A percentile compares a stretch with the other conserved stretches of the same genome.
phyloP scores from a whole-genome alignment of 2,797 vertebrate species.

The Erpetoichthys calabaricus region DNA sequence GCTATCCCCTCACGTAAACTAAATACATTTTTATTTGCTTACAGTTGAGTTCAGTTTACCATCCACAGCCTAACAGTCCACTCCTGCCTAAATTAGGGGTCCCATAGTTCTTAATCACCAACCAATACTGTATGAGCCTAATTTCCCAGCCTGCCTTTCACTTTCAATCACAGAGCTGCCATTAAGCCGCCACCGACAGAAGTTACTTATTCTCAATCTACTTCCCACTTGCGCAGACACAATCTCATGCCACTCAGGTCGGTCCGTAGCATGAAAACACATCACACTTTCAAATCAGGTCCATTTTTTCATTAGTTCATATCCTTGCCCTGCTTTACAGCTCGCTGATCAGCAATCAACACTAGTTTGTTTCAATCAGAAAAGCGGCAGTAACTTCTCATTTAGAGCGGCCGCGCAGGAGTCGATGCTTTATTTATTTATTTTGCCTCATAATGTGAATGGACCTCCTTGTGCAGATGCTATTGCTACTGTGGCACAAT shows the following conservation, averaged over 20 bases:
- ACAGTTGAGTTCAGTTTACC: too few relatives aligned
- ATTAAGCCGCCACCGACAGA: constrained; percentile 32
- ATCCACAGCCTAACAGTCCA: too few relatives aligned
- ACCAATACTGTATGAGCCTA: neutral
- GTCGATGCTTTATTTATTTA: constrained; percentile 37
- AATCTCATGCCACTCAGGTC: constrained; percentile 38
- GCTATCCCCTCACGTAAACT: too few relatives aligned
- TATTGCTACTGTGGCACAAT: neutral
- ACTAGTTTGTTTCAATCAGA: constrained; percentile 82
- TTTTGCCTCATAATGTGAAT: constrained; percentile 8
- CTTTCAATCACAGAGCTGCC: constrained; percentile 16
- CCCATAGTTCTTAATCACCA: too few relatives aligned
- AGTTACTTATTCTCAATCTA: constrained; percentile 51
- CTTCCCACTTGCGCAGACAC: constrained; percentile 31
- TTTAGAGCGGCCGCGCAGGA: constrained; percentile 39
- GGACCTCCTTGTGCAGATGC: neutral
- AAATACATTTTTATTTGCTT: too few relatives aligned
- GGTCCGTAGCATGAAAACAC: constrained; percentile 39
- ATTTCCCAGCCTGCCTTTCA: constrained; percentile 21
- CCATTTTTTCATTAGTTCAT: constrained; percentile 78
- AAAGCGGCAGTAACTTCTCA: constrained; percentile 46
- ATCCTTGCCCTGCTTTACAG: constrained; percentile 82
- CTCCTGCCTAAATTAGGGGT: too few relatives aligned
- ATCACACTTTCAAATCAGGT: constrained; percentile 63
- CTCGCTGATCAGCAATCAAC: constrained; percentile 82